These are phyloP conservation scores for Leucophenga maculata DNA, from an alignment of 2,888 invertebrate species.

Conservation along the genomic window DNA sequence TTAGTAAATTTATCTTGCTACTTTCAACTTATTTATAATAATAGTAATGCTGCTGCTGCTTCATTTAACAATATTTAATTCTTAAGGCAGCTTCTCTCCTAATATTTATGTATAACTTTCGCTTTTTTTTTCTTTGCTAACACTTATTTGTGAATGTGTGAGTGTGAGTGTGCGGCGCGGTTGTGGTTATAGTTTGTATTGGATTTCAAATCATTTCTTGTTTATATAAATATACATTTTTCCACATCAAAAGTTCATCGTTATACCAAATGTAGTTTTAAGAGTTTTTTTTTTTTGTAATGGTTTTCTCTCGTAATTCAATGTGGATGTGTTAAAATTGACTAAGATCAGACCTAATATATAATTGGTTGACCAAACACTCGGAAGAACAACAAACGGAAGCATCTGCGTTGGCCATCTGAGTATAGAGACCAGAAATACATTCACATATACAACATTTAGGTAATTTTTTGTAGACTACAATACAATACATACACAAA, in stretches of 20 bases:
- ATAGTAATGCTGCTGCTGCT: constrained; percentile 8
- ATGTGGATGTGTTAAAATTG: constrained; percentile 10
- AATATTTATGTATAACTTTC: neutral
- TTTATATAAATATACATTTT: too few relatives aligned
- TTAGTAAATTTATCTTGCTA: constrained; percentile 4
- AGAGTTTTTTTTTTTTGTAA: too few relatives aligned
- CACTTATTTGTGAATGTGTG: constrained; percentile 8
- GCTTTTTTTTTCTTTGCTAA: constrained; percentile 4
- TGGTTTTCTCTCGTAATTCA: neutral
- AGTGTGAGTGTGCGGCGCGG: neutral
- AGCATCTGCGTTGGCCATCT: constrained; percentile 31
- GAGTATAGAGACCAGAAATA: constrained; percentile 1
- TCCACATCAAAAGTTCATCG: too few relatives aligned
- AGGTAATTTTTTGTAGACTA: neutral
- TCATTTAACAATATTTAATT: neutral
- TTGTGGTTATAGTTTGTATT: neutral
- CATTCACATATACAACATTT: neutral
- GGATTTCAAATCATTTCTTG: too few relatives aligned
- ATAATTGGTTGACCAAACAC: constrained; percentile 29
- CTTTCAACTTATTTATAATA: constrained; percentile 10
- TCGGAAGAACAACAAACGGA: constrained; percentile 49
- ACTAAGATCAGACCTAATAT: constrained; percentile 17
- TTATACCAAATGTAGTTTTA: too few relatives aligned
- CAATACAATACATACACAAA: neutral
- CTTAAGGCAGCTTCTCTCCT: neutral